Evolutionary conservation across 2,888 invertebrate genomes (phyloP), one percentile per base, ranked within the genome.

Genomic region (Oxyteleia sp.): DNA sequence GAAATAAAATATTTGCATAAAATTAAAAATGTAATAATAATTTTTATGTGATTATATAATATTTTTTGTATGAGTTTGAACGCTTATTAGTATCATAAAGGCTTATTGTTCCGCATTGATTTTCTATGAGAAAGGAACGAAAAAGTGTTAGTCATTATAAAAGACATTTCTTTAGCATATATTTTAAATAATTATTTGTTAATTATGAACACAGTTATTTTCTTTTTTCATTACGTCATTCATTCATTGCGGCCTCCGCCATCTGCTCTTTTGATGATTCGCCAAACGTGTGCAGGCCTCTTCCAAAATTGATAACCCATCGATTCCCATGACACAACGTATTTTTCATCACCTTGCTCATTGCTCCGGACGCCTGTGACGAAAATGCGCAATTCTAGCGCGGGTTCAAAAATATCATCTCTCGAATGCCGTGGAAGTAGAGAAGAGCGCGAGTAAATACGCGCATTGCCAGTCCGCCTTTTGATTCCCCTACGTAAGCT

Each of bases 331-430:
- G 8, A n/a, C 29, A 20, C 18, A 29, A 35, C 29, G n/a, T 18
- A 16, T 32, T 66, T 38, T 51, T 41, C 68, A 45, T 68, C 55
- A 53, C 18, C 35, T 32, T 26, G n/a, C 16, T 49, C 66, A 66
- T 66, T 66, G 23, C 61, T 55, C 23, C 1, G 18, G 26, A 71
- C 35, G 57, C 71, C 23, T 69, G 45, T 38, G 71, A 61, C 71
- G 69, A 61, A 61, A 71, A 71, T 71, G 35, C 38, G 61, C 49
- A 38, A 61, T 61, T 61, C 61, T 45, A 13, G 43, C 23, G 45
- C 35, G 59, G 59, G 59, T 71, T 59, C 71, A 71, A 71, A 71
- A 71, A 71, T 71, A 71, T 55, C 71, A 71, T 59, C 71, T 49
- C 49, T 57, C 45, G 47, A 57, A 49, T 68, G 55, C 55, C 45